Evolutionary conservation across 2,797 vertebrate genomes (phyloP).

Genomic region (Melopsittacus undulatus): DNA sequence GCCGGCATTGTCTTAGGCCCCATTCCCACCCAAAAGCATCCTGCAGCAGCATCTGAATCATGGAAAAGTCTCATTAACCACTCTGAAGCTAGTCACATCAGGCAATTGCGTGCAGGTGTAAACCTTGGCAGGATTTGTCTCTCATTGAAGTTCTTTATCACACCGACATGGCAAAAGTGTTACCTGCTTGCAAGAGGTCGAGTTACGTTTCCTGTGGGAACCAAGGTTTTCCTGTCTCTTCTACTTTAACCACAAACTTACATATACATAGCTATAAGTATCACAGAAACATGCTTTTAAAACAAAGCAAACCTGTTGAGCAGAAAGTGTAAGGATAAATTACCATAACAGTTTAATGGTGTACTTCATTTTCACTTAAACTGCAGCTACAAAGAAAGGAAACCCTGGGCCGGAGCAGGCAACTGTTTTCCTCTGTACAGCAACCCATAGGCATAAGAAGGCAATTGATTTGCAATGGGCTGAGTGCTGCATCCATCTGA

Average conservation of each 20-base stretch:
- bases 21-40: background rate
- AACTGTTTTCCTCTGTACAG: background rate
- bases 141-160: constrained; percentile 51
- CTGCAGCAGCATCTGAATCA: background rate
- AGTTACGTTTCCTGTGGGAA: constrained; percentile 51
- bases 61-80: background rate
- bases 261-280: constrained; percentile 57
- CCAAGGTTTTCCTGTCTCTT: constrained; percentile 45
- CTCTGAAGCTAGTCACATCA: background rate
- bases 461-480: background rate
- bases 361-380: constrained; percentile 19
- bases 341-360: constrained; percentile 40
- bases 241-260: constrained; percentile 50
- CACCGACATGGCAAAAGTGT: background rate
- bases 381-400: background rate
- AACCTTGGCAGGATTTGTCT: constrained; percentile 30
- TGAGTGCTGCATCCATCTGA: accelerated
- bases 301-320: constrained; percentile 61
- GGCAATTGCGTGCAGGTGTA: constrained; percentile 20
- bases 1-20: background rate
- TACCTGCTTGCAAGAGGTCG: constrained; percentile 16
- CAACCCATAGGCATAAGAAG: accelerated
- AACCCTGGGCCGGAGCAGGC: background rate
- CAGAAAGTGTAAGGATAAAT: constrained; percentile 47
- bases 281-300: constrained; percentile 48